These are phyloP conservation scores for Connochaetes taurinus DNA, from an alignment of 2,113 vertebrate species.

Conservation along the genomic window DNA sequence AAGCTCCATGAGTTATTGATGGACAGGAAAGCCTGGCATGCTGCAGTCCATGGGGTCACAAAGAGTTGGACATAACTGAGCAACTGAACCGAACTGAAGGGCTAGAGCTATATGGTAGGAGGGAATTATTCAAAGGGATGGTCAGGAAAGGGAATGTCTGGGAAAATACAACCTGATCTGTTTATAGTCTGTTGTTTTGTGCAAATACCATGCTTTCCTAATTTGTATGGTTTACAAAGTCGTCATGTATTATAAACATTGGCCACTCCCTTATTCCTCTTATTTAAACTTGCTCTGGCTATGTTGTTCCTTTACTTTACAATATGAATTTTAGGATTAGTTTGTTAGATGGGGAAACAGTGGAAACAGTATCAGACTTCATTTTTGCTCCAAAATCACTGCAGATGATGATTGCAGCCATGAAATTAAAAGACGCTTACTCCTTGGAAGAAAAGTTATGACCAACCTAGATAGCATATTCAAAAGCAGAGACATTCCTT, in stretches of 20 bases:
- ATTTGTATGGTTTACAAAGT: no score
- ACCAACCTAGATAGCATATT: no score
- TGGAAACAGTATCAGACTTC: no score
- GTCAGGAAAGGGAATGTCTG: neutral
- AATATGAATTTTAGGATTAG: neutral
- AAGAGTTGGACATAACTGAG: neutral
- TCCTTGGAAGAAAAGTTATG: no score
- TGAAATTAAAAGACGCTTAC: no score
- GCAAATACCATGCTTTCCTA: neutral
- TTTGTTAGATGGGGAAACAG: neutral
- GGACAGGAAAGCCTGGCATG: neutral
- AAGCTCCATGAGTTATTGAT: neutral
- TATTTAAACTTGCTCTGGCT: neutral
- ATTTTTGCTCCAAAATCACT: no score
- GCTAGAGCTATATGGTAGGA: neutral
- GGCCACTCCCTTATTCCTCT: neutral
- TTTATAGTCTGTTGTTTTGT: neutral
- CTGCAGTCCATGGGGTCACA: neutral
- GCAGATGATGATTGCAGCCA: no score
- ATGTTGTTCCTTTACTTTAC: neutral
- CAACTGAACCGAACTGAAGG: neutral
- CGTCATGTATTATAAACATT: neutral
- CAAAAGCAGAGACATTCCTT: no score
- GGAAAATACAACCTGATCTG: neutral
- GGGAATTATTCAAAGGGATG: no score